Evolutionary conservation across 1,140 invertebrate species (phyloP).

Genomic region (Platorchestia sp.): DNA sequence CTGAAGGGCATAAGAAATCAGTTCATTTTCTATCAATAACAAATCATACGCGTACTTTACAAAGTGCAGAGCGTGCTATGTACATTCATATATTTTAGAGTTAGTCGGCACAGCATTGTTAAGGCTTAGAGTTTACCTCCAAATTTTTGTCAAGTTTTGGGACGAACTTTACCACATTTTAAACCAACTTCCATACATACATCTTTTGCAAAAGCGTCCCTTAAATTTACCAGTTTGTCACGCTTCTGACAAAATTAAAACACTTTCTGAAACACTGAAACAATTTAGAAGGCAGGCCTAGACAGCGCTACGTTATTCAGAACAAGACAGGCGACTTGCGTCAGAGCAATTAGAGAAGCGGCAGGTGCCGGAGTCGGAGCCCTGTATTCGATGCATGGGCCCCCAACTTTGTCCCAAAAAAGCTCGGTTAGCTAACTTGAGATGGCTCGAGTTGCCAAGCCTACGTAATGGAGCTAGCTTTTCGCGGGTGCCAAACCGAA

Average conservation of each 20-base stretch:
- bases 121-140: too few relatives aligned
- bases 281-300: background rate
- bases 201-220: background rate
- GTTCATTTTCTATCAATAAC: too few relatives aligned
- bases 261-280: background rate
- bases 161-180: too few relatives aligned
- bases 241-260: background rate
- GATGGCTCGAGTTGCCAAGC: constrained; percentile 20
- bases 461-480: constrained; percentile 6
- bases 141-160: too few relatives aligned
- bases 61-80: too few relatives aligned
- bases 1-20: too few relatives aligned
- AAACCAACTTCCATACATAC: background rate
- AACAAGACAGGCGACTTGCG: background rate
- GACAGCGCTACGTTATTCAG: background rate
- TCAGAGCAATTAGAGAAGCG: constrained; percentile 14
- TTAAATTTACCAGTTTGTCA: background rate
- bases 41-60: too few relatives aligned
- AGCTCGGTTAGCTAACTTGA: constrained; percentile 20
- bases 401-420: background rate
- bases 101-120: too few relatives aligned
- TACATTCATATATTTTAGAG: too few relatives aligned
- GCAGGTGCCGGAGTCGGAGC: background rate
- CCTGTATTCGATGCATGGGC: constrained; percentile 31
- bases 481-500: background rate